Evolutionary conservation across 1,140 invertebrate genomes (phyloP).

Genomic region (Adelges cooleyi): DNA sequence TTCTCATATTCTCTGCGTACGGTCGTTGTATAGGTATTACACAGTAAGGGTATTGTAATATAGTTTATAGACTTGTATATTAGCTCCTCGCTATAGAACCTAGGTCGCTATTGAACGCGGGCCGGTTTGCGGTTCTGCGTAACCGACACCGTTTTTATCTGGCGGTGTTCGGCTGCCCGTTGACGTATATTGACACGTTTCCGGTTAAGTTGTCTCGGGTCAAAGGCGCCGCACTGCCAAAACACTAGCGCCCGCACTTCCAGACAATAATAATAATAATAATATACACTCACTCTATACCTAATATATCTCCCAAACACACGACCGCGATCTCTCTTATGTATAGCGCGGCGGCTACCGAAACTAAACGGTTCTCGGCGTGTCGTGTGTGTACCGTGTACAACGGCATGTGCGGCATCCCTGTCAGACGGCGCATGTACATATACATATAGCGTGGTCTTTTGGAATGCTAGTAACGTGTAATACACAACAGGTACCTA

Average conservation of each 20-base stretch:
- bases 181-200: constrained; percentile 24
- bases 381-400: no score
- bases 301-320: not conserved
- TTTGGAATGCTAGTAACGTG: no score
- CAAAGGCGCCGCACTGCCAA: constrained; percentile 3
- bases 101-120: not conserved
- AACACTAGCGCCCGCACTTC: not conserved
- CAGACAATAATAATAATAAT: no score
- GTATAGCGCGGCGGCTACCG: not conserved
- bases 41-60: no score
- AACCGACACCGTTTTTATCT: not conserved
- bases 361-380: not conserved
- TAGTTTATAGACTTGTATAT: no score
- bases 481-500: no score
- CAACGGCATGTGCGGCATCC: no score
- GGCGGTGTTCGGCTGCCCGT: not conserved
- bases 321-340: not conserved
- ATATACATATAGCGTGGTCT: no score
- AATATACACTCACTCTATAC: no score
- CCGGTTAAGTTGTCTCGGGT: constrained; percentile 23
- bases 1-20: not conserved
- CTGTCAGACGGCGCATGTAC: no score
- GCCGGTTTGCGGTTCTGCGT: not conserved
- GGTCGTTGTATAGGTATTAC: no score
- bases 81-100: no score